These are phyloP conservation scores for Drosophila nr. perissopoda DNA, from an alignment of 2,888 invertebrate genomes.

Conservation along the genomic window DNA sequence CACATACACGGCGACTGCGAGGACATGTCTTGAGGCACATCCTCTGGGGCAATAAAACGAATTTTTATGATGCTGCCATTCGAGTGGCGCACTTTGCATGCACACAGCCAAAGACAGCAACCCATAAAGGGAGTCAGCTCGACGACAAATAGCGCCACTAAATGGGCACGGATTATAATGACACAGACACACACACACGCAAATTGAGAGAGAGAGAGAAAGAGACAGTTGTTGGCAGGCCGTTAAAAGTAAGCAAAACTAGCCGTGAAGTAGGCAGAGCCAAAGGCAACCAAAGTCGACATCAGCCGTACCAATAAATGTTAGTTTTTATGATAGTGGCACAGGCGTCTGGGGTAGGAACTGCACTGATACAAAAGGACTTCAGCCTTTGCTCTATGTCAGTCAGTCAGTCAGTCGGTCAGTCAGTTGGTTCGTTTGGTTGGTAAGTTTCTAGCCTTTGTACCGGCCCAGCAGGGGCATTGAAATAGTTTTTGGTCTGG, in stretches of 20 bases:
- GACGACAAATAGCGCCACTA: conserved; percentile 76
- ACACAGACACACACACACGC: conserved; percentile 37
- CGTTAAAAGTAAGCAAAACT: conserved; percentile 75
- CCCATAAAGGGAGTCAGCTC: conserved; percentile 74
- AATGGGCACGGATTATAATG: conserved; percentile 81
- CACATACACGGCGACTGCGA: conserved; percentile 29
- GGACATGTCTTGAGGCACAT: conserved; percentile 69
- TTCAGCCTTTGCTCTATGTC: conserved; percentile 1
- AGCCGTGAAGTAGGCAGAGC: conserved; percentile 65
- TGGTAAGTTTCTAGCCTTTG: background rate
- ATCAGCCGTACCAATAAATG: conserved; percentile 68
- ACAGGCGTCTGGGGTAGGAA: conserved; percentile 15
- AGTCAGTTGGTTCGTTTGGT: background rate
- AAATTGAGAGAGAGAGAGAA: conserved; percentile 2
- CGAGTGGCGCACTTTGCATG: conserved; percentile 76
- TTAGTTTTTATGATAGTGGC: conserved; percentile 69
- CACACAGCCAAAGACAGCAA: conserved; percentile 52
- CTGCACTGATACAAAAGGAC: conserved; percentile 33
- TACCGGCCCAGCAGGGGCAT: conserved; percentile 55
- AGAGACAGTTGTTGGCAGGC: conserved; percentile 24
- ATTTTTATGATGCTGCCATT: conserved; percentile 73
- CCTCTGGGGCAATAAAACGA: conserved; percentile 77
- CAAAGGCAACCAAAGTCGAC: conserved; percentile 52
- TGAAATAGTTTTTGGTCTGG: conserved; percentile 80
- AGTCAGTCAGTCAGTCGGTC: conserved; percentile 4